Conservation (phyloP, 2,797 vertebrate genomes). For the Kryptolebias ocellatus region DNA sequence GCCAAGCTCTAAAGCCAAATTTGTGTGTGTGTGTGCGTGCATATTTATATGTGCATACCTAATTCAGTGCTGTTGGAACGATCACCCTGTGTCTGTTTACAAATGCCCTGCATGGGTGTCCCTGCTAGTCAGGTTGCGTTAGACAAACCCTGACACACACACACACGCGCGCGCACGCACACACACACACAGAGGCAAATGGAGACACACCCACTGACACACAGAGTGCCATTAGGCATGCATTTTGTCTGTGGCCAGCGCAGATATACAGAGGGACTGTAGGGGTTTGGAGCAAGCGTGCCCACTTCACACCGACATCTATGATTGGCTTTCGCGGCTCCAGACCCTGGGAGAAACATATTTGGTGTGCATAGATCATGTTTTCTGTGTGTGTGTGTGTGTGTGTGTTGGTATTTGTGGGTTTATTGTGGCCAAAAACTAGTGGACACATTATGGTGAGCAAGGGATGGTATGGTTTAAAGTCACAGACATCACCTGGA, state of each 20-base stretch:
- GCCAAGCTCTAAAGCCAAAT: constrained; percentile 78
- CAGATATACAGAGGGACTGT: constrained; percentile 68
- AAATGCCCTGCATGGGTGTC: constrained; percentile 80
- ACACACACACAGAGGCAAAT: constrained; percentile 25
- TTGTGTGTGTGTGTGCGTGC: constrained; percentile 43
- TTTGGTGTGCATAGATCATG: constrained; percentile 60
- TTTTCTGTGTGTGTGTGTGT: constrained; percentile 6
- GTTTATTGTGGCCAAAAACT: constrained; percentile 35
- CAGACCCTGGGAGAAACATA: constrained; percentile 80
- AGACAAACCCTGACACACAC: constrained; percentile 73
- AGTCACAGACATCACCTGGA: constrained; percentile 41
- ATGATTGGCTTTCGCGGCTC: constrained; percentile 87
- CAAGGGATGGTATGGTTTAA: constrained; percentile 79
- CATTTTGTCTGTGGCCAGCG: constrained; percentile 72
- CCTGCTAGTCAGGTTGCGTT: constrained; percentile 74
- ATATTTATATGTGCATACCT: constrained; percentile 61
- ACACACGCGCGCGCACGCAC: constrained; percentile 46
- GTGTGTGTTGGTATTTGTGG: constrained; percentile 20
- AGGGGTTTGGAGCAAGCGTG: constrained; percentile 75
- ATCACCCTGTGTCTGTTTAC: constrained; percentile 72
- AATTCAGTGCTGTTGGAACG: constrained; percentile 75
- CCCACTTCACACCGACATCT: constrained; percentile 83
- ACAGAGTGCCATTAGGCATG: constrained; percentile 71
- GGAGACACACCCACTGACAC: constrained; percentile 29
- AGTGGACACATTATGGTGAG: constrained; percentile 82